phyloP scores from a whole-genome alignment of 2,113 vertebrate genomes.

The Scophthalmus maximus region DNA sequence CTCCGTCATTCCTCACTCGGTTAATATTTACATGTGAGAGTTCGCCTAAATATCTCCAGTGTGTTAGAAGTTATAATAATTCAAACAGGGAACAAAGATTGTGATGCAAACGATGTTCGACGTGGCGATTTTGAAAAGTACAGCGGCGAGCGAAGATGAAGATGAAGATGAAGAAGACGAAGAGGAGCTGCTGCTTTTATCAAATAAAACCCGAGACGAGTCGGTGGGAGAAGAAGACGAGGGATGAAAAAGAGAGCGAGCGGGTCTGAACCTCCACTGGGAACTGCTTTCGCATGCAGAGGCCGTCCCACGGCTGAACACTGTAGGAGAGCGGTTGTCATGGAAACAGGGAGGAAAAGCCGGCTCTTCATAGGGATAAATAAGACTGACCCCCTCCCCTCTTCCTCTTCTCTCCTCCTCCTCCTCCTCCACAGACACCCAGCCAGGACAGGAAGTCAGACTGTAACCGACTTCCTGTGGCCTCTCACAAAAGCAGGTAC shows the following conservation, averaged over 20 bases:
- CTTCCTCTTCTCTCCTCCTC: neutral
- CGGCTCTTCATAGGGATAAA: constrained; percentile 49
- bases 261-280: constrained; percentile 58
- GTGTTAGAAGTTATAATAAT: no score
- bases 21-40: constrained; percentile 42
- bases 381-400: constrained; percentile 15
- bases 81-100: constrained; percentile 29
- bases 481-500: constrained; percentile 61
- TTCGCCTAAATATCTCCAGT: constrained; percentile 38
- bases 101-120: constrained; percentile 35
- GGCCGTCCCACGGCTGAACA: constrained; percentile 71
- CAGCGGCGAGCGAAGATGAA: constrained; percentile 29
- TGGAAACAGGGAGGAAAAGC: constrained; percentile 78
- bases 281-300: constrained; percentile 81
- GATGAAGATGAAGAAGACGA: constrained; percentile 48
- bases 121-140: constrained; percentile 5
- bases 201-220: neutral
- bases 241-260: constrained; percentile 28
- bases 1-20: neutral
- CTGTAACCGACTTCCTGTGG: constrained; percentile 48
- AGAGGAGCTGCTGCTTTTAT: constrained; percentile 13
- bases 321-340: constrained; percentile 74
- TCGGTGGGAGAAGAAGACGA: constrained; percentile 27
- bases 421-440: constrained; percentile 35
- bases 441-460: constrained; percentile 61